Evolutionary conservation across 2,113 vertebrate species (phyloP).

Genomic region (Hippocampus abdominalis): DNA sequence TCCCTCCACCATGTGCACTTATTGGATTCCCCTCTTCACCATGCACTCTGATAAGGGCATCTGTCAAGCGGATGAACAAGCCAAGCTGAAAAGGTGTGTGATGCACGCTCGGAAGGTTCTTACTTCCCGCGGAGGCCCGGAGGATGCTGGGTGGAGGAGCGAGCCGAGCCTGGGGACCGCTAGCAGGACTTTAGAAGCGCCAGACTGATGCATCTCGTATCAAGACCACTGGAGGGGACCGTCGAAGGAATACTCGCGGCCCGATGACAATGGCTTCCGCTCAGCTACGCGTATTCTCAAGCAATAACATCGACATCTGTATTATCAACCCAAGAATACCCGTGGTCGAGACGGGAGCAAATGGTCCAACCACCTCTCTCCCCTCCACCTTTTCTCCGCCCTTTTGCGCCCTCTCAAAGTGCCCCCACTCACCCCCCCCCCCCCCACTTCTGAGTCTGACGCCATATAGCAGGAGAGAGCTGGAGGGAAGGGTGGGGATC

Average conservation of each 20-base stretch:
- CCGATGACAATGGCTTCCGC: conserved; percentile 58
- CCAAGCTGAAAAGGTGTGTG: conserved; percentile 70
- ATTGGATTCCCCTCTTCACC: conserved; percentile 66
- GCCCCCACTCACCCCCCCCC: conserved; percentile 27
- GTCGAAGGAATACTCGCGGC: neutral
- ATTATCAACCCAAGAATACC: conserved; percentile 77
- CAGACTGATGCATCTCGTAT: conserved; percentile 8
- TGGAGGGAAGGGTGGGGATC: conserved; percentile 62
- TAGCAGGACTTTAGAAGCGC: conserved; percentile 21
- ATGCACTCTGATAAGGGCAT: conserved; percentile 72
- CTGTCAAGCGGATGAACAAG: conserved; percentile 72
- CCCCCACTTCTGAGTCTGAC: conserved; percentile 20
- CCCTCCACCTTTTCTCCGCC: conserved; percentile 57
- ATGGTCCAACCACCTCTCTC: conserved; percentile 50
- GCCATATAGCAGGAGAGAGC: conserved; percentile 46
- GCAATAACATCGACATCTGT: conserved; percentile 77
- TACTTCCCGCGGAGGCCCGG: conserved; percentile 54
- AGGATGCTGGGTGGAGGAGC: conserved; percentile 32
- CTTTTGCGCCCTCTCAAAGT: conserved; percentile 13
- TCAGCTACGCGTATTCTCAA: conserved; percentile 83
- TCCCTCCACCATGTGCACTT: conserved; percentile 51
- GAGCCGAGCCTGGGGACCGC: conserved; percentile 19
- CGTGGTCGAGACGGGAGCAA: conserved; percentile 74
- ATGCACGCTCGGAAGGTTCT: conserved; percentile 63
- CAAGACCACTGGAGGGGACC: conserved; percentile 4